Base-by-base conservation (phyloP, 2,888 invertebrate species). In the Colostygia pectinataria region DNA sequence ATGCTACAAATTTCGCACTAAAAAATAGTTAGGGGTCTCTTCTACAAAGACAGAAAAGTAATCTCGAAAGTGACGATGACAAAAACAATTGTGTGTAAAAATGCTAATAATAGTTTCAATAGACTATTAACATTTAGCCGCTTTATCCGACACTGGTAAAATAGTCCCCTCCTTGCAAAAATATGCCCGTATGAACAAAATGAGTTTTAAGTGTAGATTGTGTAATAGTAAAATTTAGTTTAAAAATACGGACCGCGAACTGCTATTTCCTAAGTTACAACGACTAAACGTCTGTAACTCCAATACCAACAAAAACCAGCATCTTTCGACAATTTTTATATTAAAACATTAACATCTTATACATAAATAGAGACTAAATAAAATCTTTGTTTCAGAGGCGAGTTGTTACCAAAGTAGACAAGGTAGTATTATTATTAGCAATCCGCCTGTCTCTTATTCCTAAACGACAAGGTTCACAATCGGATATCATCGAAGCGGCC, bases 321-420 rank as follows among this genome's bases (percentile, higher is more conserved):
- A 48, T 51, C 31, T 40, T 50, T 55, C 29, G 53, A 47, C 52
- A 55, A 43, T 43, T 20, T 44, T 29, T 39, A 52, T 52, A 47
- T 53, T 56, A 38, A 51, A 51, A 58, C 41, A 31, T 53, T 29
- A 55, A 56, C 53, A 49, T 46, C 50, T 54, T 56, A 55, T 29
- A 47, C 28, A 50, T 47, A 56, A 39, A 29, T 50, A 50, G 23
- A 23, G 34, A 46, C 53, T 59, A 59, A 56, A 52, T 54, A 56
- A 48, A 53, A 48, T 54, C 46, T 52, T 59, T 52, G 56, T 46
- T 49, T 47, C 23, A 25, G 36, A 50, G 53, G 47, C 41, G 49
- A 51, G 49, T 36, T 18, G 12, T 51, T 33, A 47, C 37, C 24
- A 44, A 15, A 20, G 6, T 43, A 41, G 13, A 41, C 25, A 43